Conservation (phyloP, 2,888 invertebrate species). For the Drosophila nr. perissopoda region DNA sequence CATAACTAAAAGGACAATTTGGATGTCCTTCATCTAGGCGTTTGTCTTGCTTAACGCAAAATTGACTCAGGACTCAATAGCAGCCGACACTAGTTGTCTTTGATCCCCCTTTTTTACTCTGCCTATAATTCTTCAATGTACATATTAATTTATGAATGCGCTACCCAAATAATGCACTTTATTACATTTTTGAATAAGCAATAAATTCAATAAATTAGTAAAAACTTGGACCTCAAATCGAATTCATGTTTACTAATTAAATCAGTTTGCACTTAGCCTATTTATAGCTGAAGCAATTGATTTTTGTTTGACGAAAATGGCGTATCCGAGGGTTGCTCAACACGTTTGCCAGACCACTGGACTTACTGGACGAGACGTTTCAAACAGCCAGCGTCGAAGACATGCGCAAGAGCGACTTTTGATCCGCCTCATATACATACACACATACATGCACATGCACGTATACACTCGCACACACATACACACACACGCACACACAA, state of each 20-base stretch:
- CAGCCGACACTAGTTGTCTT: neutral
- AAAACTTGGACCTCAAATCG: neutral
- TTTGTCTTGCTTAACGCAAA: neutral
- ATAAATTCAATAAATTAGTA: neutral
- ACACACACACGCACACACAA: slow-evolving; percentile 34
- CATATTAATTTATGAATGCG: neutral
- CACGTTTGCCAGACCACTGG: slow-evolving; percentile 4
- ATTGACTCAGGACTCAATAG: neutral
- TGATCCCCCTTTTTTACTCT: neutral
- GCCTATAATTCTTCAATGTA: neutral
- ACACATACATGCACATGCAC: slow-evolving; percentile 30
- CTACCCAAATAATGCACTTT: neutral
- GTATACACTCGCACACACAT: slow-evolving; percentile 28
- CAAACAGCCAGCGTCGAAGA: slow-evolving; percentile 65
- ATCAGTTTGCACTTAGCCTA: slow-evolving; percentile 3
- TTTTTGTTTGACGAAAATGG: slow-evolving; percentile 70
- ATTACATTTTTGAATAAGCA: neutral
- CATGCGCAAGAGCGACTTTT: slow-evolving; percentile 77
- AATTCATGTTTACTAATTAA: slow-evolving; percentile 22
- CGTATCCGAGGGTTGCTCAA: slow-evolving; percentile 51
- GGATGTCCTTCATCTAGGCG: neutral
- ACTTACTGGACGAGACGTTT: slow-evolving; percentile 34
- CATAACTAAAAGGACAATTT: neutral
- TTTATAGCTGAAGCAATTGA: slow-evolving; percentile 59
- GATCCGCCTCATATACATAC: slow-evolving; percentile 61